Evolutionary conservation across 2,888 invertebrate genomes (phyloP).

Genomic region (Terebella lapidaria): DNA sequence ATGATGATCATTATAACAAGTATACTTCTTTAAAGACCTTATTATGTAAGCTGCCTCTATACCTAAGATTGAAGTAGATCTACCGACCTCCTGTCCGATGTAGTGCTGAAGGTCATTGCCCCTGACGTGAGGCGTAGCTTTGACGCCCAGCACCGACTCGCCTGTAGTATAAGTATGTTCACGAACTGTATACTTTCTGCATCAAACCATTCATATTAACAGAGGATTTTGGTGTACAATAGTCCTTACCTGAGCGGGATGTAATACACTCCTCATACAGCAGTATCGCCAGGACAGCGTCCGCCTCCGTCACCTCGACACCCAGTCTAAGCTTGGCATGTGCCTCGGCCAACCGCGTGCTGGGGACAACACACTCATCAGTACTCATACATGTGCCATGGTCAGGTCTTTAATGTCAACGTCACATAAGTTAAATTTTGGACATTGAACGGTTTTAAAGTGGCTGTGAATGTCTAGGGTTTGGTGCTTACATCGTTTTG

Average conservation of each 20-base stretch:
- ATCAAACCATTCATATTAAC: too few species aligned
- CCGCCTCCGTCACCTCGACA: not conserved
- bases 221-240: too few species aligned
- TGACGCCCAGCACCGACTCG: not conserved
- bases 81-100: not conserved
- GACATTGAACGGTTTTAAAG: too few species aligned
- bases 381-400: too few species aligned
- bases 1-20: too few species aligned
- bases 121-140: not conserved
- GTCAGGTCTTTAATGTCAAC: too few species aligned
- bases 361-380: not conserved
- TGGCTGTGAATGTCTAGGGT: not conserved
- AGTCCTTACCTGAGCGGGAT: not conserved
- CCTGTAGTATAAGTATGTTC: not conserved
- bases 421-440: too few species aligned
- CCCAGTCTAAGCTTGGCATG: not conserved
- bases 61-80: too few species aligned
- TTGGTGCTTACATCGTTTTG: not conserved
- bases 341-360: not conserved
- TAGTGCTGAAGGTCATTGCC: not conserved
- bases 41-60: too few species aligned
- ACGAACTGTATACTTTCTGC: too few species aligned
- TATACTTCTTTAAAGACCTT: too few species aligned
- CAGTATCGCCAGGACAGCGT: not conserved
- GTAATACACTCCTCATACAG: not conserved